These are phyloP conservation scores for Artemia sinica DNA, from an alignment of 2,888 invertebrate species.

Conservation along the genomic window DNA sequence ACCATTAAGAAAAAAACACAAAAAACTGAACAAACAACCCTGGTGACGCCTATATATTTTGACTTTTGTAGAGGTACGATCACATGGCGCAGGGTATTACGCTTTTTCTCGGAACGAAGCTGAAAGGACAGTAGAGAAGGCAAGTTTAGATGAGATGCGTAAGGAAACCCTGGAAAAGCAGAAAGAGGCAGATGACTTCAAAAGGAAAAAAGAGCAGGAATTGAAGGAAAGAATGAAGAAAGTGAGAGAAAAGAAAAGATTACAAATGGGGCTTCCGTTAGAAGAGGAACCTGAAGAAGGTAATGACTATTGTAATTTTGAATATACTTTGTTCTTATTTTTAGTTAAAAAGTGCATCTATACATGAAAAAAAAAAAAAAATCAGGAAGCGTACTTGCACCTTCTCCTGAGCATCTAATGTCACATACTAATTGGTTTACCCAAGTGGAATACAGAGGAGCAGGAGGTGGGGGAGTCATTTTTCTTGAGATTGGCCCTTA, in stretches of 20 bases:
- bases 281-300: not conserved
- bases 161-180: slow-evolving; percentile 52
- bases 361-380: too few species aligned
- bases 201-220: slow-evolving; percentile 30
- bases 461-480: too few species aligned
- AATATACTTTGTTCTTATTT: too few species aligned
- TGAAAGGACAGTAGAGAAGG: slow-evolving; percentile 59
- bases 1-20: too few species aligned
- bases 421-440: not conserved
- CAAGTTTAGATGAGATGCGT: slow-evolving; percentile 50
- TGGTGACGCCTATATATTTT: slow-evolving; percentile 18
- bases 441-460: not conserved
- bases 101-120: slow-evolving; percentile 71
- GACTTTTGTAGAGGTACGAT: slow-evolving; percentile 53
- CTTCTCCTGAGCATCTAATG: not conserved
- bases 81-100: slow-evolving; percentile 82
- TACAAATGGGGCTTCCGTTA: slow-evolving; percentile 28
- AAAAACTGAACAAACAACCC: too few species aligned
- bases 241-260: slow-evolving; percentile 29
- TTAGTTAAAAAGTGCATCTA: too few species aligned
- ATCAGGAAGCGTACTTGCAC: too few species aligned
- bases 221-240: slow-evolving; percentile 34
- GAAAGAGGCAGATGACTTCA: slow-evolving; percentile 40
- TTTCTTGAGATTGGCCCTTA: too few species aligned
- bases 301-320: not conserved